Conservation (phyloP, 2,113 vertebrate species). For the Gallinago paraguaiae region DNA sequence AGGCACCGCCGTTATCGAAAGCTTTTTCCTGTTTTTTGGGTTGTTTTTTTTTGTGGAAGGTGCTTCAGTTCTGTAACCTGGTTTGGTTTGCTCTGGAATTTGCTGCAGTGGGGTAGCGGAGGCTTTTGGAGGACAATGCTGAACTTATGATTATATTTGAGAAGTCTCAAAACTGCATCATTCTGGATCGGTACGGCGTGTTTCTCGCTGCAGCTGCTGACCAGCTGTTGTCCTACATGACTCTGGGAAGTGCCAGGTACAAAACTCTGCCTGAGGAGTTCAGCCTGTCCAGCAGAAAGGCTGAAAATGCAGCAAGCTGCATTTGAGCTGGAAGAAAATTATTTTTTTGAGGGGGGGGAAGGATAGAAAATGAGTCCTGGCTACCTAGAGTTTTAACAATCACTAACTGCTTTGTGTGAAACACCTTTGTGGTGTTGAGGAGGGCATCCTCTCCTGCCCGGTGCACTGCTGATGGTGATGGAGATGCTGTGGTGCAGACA, state of each 20-base stretch:
- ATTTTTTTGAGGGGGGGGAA: not conserved
- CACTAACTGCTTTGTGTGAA: not conserved
- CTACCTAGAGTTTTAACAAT: not conserved
- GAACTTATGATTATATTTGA: not conserved
- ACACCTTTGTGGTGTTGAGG: not conserved
- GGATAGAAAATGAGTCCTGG: not conserved
- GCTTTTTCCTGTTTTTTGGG: not conserved
- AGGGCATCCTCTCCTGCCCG: not conserved
- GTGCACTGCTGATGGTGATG: fast-evolving
- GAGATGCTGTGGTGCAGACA: not conserved
- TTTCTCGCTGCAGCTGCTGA: not conserved
- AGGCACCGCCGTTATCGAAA: not conserved
- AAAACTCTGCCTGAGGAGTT: not conserved
- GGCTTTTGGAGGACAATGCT: not conserved
- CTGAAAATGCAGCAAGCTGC: not conserved
- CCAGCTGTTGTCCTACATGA: not conserved
- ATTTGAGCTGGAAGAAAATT: not conserved
- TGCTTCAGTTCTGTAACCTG: not conserved
- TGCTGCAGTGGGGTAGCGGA: not conserved
- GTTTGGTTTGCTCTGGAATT: not conserved
- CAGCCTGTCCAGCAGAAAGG: not conserved
- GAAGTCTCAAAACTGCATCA: not conserved
- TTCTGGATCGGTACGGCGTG: not conserved
- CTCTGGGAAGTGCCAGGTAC: not conserved
- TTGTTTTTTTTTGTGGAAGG: not conserved